These are phyloP conservation scores for Lemur catta DNA, from an alignment of 2,797 vertebrate genomes.

Conservation along the genomic window DNA sequence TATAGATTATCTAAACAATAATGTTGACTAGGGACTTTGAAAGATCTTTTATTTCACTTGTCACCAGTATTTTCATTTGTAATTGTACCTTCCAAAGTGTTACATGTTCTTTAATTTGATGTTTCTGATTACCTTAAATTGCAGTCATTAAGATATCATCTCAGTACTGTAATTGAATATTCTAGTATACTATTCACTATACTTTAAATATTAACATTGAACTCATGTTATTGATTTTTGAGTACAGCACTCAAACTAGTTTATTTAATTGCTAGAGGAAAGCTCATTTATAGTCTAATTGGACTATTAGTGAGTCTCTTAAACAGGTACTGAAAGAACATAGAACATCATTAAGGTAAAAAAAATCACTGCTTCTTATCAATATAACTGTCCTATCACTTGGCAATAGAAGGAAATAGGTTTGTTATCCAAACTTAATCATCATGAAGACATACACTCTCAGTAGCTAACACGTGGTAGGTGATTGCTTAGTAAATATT, in stretches of 20 bases:
- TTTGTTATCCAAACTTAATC: background rate
- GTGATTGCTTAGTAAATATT: conserved; percentile 39
- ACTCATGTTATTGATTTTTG: conserved; percentile 29
- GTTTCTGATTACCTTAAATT: conserved; percentile 51
- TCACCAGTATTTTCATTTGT: conserved; percentile 48
- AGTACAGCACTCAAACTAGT: conserved; percentile 22
- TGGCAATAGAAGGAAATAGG: conserved; percentile 10
- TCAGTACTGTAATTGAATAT: conserved; percentile 27
- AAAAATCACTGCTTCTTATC: conserved; percentile 21
- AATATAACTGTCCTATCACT: conserved; percentile 17
- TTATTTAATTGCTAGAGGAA: conserved; percentile 57
- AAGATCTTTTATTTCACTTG: conserved; percentile 39
- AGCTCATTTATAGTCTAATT: conserved; percentile 35
- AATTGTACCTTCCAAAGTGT: conserved; percentile 32
- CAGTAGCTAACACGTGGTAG: background rate
- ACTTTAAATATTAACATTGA: conserved; percentile 51
- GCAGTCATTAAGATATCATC: conserved; percentile 38
- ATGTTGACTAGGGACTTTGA: conserved; percentile 7
- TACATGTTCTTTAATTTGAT: conserved; percentile 30
- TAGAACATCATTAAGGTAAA: conserved; percentile 31
- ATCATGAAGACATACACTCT: background rate
- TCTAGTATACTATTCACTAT: background rate
- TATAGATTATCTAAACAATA: background rate
- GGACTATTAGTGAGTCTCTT: conserved; percentile 39
- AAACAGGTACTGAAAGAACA: conserved; percentile 19